Evolutionary conservation across 2,888 invertebrate genomes (phyloP).

Genomic region (Drosophila mulleri): DNA sequence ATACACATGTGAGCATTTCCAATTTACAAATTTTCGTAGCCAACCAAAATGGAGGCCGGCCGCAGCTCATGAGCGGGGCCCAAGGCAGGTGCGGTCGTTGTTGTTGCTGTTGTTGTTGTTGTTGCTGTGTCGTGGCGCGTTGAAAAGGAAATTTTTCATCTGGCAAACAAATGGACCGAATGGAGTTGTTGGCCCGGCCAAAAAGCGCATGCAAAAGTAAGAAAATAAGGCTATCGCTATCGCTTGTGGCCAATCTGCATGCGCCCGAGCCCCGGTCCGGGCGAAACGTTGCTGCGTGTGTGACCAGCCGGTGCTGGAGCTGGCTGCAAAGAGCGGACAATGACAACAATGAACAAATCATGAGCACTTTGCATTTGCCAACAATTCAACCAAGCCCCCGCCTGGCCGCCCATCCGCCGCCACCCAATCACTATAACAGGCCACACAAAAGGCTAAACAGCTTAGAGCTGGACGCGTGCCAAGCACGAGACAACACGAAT

Average conservation of each 20-base stretch:
- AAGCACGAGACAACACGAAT: conserved; percentile 29
- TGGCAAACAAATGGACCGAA: conserved; percentile 59
- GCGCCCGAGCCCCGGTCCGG: conserved; percentile 49
- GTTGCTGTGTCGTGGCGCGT: conserved; percentile 49
- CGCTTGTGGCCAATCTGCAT: conserved; percentile 79
- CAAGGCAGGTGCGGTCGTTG: conserved; percentile 66
- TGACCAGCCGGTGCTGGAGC: conserved; percentile 40
- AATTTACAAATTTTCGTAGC: conserved; percentile 76
- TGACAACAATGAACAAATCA: conserved; percentile 81
- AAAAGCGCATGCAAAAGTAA: conserved; percentile 48
- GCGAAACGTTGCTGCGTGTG: conserved; percentile 32
- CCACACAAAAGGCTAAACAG: conserved; percentile 63
- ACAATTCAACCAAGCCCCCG: conserved; percentile 6
- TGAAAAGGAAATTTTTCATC: conserved; percentile 79
- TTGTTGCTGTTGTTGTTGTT: conserved; percentile 19
- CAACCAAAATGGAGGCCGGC: conserved; percentile 54
- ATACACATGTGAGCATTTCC: conserved; percentile 51
- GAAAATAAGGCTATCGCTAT: conserved; percentile 78
- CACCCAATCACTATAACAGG: conserved; percentile 20
- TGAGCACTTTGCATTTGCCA: conserved; percentile 71
- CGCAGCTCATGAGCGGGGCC: neutral
- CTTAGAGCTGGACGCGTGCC: conserved; percentile 46
- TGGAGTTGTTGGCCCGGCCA: conserved; percentile 56
- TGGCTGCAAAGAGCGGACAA: conserved; percentile 53
- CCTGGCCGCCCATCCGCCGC: neutral